These are phyloP conservation scores for Drosophila sp. DNA, from an alignment of 1,140 invertebrate genomes.

Conservation along the genomic window DNA sequence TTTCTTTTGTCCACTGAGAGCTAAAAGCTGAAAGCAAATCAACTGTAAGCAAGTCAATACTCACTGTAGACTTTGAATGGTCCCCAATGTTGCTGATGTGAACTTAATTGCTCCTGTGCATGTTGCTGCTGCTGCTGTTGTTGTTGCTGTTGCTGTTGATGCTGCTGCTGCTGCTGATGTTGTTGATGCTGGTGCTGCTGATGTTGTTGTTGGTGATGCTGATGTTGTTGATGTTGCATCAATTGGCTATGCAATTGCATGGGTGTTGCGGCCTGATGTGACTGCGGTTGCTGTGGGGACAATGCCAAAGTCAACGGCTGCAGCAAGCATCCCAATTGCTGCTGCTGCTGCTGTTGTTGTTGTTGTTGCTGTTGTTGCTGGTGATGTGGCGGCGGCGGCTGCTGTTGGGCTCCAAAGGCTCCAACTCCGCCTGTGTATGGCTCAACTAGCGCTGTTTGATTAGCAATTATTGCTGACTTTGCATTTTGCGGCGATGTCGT, in stretches of 20 bases:
- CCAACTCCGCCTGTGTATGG: slow-evolving; percentile 43
- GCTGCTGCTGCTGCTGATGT: slow-evolving; percentile 64
- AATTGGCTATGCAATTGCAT: slow-evolving; percentile 75
- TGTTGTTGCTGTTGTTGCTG: slow-evolving; percentile 82
- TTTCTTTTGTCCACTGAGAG: not conserved
- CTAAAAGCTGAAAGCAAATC: slow-evolving; percentile 9
- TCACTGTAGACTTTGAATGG: slow-evolving; percentile 87
- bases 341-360: slow-evolving; percentile 77
- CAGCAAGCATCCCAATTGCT: slow-evolving; percentile 59
- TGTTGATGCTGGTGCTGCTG: slow-evolving; percentile 52
- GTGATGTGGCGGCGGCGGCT: slow-evolving; percentile 46
- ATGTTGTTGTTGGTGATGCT: slow-evolving; percentile 32
- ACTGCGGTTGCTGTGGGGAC: slow-evolving; percentile 75
- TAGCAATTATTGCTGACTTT: slow-evolving; percentile 81
- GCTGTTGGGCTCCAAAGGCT: slow-evolving; percentile 30
- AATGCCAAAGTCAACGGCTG: slow-evolving; percentile 74
- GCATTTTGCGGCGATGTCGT: slow-evolving; percentile 77
- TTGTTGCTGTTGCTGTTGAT: slow-evolving; percentile 58
- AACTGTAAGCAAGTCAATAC: slow-evolving; percentile 75
- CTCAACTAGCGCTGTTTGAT: slow-evolving; percentile 74
- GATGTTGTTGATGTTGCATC: slow-evolving; percentile 69
- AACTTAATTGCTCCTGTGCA: slow-evolving; percentile 73
- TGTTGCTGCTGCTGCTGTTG: slow-evolving; percentile 66
- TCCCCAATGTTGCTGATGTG: slow-evolving; percentile 81
- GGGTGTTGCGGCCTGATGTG: slow-evolving; percentile 56